Percentiles rank a stretch among this genome's conserved stretches.
Evolutionary conservation across 1,140 invertebrate species (phyloP).

Genomic region (Drosophila virilis): DNA sequence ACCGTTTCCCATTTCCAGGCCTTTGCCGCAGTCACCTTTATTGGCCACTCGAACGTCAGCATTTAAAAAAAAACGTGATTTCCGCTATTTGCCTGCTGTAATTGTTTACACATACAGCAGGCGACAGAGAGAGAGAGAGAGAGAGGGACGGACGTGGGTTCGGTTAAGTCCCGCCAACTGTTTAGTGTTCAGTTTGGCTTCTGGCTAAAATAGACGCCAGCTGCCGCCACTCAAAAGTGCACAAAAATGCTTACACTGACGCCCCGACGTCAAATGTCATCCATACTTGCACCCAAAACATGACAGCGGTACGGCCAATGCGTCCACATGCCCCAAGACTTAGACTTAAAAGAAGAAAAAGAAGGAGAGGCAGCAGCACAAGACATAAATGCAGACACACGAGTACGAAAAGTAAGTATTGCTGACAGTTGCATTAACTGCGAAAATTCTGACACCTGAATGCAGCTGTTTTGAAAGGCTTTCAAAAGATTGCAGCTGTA

Average conservation of each 20-base stretch:
- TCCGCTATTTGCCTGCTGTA: conserved; percentile 66
- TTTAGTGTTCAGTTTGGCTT: conserved; percentile 30
- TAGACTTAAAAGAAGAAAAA: neutral
- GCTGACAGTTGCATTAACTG: conserved; percentile 35
- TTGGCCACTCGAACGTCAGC: conserved; percentile 62
- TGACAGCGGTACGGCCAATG: neutral
- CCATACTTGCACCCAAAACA: conserved; percentile 21
- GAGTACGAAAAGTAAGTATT: neutral
- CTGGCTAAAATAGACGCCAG: conserved; percentile 36
- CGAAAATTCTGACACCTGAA: conserved; percentile 33
- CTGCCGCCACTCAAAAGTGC: conserved; percentile 28
- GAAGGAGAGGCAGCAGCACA: neutral
- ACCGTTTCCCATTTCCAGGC: neutral
- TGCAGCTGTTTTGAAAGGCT: conserved; percentile 38
- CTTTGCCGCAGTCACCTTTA: conserved; percentile 39
- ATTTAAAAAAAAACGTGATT: conserved; percentile 71
- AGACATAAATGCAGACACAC: neutral
- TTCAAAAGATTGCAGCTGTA: conserved; percentile 33
- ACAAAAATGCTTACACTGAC: conserved; percentile 21
- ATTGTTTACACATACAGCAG: conserved; percentile 46
- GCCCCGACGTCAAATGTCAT: conserved; percentile 32
- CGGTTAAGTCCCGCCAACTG: neutral
- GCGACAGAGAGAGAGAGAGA: too few relatives aligned
- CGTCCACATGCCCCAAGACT: neutral
- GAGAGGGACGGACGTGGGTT: neutral